phyloP scores from a whole-genome alignment of 2,888 invertebrate species.

The Toxonevra muliebris region DNA sequence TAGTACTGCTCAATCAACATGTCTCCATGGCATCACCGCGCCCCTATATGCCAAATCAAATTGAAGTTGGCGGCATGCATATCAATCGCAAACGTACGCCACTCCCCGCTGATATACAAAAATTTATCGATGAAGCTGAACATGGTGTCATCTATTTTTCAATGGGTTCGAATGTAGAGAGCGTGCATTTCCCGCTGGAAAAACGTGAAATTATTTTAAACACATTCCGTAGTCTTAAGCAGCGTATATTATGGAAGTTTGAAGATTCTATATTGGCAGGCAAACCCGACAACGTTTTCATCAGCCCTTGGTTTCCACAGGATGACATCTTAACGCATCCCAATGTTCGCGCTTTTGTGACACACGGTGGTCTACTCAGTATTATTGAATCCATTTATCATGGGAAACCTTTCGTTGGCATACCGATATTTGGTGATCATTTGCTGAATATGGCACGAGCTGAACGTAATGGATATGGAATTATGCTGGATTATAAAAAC shows the following conservation, averaged over 20 bases:
- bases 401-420: constrained; percentile 66
- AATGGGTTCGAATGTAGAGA: constrained; percentile 64
- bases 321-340: constrained; percentile 66
- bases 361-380: constrained; percentile 67
- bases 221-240: constrained; percentile 55
- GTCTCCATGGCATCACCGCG: constrained; percentile 57
- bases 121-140: constrained; percentile 61
- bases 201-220: constrained; percentile 51
- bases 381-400: constrained; percentile 66
- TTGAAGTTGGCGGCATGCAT: constrained; percentile 64
- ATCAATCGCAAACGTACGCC: constrained; percentile 54
- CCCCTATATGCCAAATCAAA: constrained; percentile 63
- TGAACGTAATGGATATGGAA: constrained; percentile 62
- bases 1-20: constrained; percentile 61
- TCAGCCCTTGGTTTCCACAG: constrained; percentile 66
- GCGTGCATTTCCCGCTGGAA: constrained; percentile 49
- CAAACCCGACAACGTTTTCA: constrained; percentile 58
- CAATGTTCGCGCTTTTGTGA: constrained; percentile 65
- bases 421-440: constrained; percentile 68
- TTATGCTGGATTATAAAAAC: constrained; percentile 55
- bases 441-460: constrained; percentile 66
- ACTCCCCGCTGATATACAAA: constrained; percentile 58
- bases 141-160: constrained; percentile 67
- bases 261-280: constrained; percentile 56
- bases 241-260: constrained; percentile 66